phyloP scores from a whole-genome alignment of 2,888 invertebrate species.

The Idaea biselata region DNA sequence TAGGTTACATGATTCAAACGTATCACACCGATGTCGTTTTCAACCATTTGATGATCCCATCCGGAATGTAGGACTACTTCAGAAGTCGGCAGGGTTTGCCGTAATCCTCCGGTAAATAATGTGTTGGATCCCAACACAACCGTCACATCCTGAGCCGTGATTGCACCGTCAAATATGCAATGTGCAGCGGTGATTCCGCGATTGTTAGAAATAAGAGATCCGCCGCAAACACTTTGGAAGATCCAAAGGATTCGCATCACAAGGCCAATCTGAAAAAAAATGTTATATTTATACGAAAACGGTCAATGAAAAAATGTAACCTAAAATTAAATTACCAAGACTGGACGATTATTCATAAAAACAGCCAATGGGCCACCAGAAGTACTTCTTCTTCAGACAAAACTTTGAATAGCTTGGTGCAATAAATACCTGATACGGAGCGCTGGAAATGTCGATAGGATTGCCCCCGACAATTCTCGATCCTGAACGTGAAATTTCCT shows the following conservation, averaged over 20 bases:
- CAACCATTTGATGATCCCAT: constrained; percentile 39
- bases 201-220: constrained; percentile 37
- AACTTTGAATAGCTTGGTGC: background rate
- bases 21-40: constrained; percentile 48
- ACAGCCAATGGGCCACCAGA: constrained; percentile 44
- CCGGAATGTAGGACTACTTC: constrained; percentile 39
- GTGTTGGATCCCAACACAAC: constrained; percentile 51
- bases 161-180: constrained; percentile 42
- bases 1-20: constrained; percentile 16
- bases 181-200: constrained; percentile 52
- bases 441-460: constrained; percentile 36
- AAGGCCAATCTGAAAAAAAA: constrained; percentile 45
- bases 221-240: constrained; percentile 53
- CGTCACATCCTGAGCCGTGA: constrained; percentile 39
- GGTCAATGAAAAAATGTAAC: too few relatives aligned
- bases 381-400: constrained; percentile 35
- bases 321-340: constrained; percentile 31
- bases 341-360: background rate
- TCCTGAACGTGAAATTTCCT: constrained; percentile 22
- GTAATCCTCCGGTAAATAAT: constrained; percentile 46
- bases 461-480: constrained; percentile 52
- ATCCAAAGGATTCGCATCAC: constrained; percentile 42
- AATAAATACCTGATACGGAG: constrained; percentile 53
- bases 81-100: constrained; percentile 32
- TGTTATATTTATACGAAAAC: background rate